These are phyloP conservation scores for Eptesicus fuscus DNA, from an alignment of 2,113 vertebrate genomes.

Conservation along the genomic window DNA sequence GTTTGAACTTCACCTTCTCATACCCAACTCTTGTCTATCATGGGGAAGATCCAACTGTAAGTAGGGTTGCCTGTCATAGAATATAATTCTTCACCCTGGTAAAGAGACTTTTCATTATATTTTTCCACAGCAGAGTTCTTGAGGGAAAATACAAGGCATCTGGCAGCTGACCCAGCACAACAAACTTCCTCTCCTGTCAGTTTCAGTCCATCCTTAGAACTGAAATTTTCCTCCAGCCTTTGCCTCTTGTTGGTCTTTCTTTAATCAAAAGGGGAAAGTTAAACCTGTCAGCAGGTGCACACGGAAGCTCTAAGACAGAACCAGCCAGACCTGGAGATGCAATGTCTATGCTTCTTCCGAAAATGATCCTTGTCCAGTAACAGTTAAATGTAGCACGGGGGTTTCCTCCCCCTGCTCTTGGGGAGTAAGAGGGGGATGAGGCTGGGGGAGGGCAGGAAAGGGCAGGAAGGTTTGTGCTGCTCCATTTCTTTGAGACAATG, in stretches of 20 bases:
- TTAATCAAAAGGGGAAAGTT: background rate
- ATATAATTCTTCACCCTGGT: background rate
- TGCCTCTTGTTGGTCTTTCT: conserved; percentile 9
- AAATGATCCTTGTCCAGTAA: conserved; percentile 41
- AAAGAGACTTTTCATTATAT: background rate
- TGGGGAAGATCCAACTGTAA: background rate
- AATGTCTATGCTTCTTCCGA: background rate
- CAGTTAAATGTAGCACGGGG: conserved; percentile 22
- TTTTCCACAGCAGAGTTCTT: conserved; percentile 2
- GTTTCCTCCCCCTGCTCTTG: background rate
- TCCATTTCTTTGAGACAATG: conserved; percentile 85
- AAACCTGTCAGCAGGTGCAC: background rate
- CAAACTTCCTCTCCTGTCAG: conserved; percentile 38
- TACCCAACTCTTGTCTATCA: background rate
- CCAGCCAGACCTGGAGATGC: background rate
- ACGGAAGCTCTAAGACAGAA: background rate
- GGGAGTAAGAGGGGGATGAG: background rate
- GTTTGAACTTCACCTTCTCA: background rate
- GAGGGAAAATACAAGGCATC: background rate
- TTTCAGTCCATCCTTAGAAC: background rate
- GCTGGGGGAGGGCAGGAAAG: background rate
- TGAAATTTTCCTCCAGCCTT: conserved; percentile 46
- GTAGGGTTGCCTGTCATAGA: background rate
- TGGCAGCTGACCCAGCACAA: background rate
- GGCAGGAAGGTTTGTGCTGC: conserved; percentile 43